Conservation (phyloP, 64 coral and sea anemone genomes). For the Trachythela sp. region DNA sequence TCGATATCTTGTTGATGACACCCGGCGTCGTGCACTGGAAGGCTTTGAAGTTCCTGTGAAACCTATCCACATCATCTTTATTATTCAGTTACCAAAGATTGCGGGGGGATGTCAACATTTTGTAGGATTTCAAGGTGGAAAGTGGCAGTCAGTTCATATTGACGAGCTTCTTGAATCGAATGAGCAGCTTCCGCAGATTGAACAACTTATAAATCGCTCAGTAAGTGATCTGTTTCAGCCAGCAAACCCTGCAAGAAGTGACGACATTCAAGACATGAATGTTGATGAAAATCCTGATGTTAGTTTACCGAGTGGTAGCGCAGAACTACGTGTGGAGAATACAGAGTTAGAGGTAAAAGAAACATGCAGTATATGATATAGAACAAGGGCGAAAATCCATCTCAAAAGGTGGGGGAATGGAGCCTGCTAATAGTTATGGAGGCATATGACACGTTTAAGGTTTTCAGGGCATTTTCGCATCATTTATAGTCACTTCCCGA, state of each 20-base stretch:
- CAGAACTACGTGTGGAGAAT: neutral
- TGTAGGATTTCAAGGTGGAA: constrained; percentile 68
- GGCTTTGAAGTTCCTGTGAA: neutral
- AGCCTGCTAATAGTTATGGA: too few relatives aligned
- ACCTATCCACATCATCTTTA: constrained; percentile 57
- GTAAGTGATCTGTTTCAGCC: constrained; percentile 60
- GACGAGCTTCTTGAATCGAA: constrained; percentile 59
- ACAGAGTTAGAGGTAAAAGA: neutral
- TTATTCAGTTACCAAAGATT: constrained; percentile 66
- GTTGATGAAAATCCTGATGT: neutral
- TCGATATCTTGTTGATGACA: neutral
- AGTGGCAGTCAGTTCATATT: constrained; percentile 70
- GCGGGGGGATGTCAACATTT: constrained; percentile 59
- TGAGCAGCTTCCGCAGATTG: constrained; percentile 52
- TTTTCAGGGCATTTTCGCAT: too few relatives aligned
- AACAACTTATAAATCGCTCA: constrained; percentile 51
- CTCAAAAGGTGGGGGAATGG: too few relatives aligned
- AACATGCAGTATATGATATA: too few relatives aligned
- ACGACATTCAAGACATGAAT: neutral
- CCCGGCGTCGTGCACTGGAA: neutral
- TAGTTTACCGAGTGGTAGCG: too few relatives aligned
- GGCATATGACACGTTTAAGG: too few relatives aligned
- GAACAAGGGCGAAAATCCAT: too few relatives aligned
- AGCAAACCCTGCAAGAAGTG: neutral
- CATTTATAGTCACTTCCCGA: too few relatives aligned